Evolutionary conservation across 2,797 vertebrate genomes (phyloP).

Genomic region (Buceros bicornis): DNA sequence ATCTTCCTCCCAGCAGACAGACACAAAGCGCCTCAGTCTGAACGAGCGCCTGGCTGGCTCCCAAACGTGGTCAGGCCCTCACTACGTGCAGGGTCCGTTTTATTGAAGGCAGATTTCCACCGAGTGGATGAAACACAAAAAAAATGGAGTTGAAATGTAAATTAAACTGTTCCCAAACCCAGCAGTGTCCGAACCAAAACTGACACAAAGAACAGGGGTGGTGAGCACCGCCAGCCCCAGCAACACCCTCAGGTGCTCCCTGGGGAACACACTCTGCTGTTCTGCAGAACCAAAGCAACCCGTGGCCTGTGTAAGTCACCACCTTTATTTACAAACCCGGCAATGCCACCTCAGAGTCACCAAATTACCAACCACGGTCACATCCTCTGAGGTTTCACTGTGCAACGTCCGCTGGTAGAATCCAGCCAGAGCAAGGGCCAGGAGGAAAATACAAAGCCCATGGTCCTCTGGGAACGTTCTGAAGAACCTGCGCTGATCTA

Average conservation of each 20-base stretch:
- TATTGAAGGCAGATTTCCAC: conserved; percentile 26
- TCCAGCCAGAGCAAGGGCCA: background rate
- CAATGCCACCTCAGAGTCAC: background rate
- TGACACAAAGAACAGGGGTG: background rate
- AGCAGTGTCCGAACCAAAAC: background rate
- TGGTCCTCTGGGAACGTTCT: background rate
- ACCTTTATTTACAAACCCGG: background rate
- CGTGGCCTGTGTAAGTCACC: background rate
- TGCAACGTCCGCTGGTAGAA: fast-evolving
- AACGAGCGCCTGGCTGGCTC: background rate
- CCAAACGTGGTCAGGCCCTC: background rate
- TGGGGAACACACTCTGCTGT: background rate
- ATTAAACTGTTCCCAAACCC: background rate
- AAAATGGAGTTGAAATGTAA: background rate
- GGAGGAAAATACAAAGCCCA: background rate
- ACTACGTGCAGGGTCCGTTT: background rate
- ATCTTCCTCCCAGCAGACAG: background rate
- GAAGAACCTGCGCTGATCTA: background rate
- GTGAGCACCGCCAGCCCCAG: background rate
- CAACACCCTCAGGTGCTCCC: background rate
- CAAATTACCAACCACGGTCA: background rate
- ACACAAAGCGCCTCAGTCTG: background rate
- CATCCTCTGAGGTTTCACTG: background rate
- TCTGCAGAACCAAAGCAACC: background rate
- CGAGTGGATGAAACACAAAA: background rate